These are phyloP conservation scores for Petrosia ficiformis DNA, from an alignment of 37 sponge, comb jelly and placozoan species.

Conservation along the genomic window DNA sequence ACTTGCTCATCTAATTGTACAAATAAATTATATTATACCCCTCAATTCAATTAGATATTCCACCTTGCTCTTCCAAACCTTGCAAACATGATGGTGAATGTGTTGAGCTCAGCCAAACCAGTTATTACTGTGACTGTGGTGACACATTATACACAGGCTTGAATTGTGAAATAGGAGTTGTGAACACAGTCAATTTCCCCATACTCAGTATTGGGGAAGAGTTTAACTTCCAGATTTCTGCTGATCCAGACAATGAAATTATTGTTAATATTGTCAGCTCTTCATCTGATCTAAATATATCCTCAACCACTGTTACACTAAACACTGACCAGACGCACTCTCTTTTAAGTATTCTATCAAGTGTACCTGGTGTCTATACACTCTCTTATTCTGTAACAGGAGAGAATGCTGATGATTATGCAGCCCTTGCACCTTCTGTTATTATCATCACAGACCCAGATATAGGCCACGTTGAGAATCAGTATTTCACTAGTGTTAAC, in stretches of 20 bases:
- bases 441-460: background rate
- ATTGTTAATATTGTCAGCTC: background rate
- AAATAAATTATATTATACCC: no score
- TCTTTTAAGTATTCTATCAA: background rate
- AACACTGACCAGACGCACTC: background rate
- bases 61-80: slow-evolving; percentile 12
- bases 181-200: background rate
- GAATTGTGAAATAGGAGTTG: slow-evolving; percentile 3
- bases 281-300: background rate
- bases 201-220: background rate
- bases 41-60: background rate
- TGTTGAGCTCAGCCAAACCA: background rate
- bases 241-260: slow-evolving; percentile 15
- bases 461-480: background rate
- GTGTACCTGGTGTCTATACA: background rate
- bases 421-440: background rate
- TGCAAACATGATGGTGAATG: slow-evolving; percentile 10
- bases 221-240: background rate
- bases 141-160: slow-evolving; percentile 5
- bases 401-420: background rate
- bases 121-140: slow-evolving; percentile 6
- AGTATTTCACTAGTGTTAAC: background rate
- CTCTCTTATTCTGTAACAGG: slow-evolving; percentile 11
- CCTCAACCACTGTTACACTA: background rate
- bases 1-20: no score